Evolutionary conservation across 2,113 vertebrate genomes (phyloP).

Genomic region (Gavia stellata): DNA sequence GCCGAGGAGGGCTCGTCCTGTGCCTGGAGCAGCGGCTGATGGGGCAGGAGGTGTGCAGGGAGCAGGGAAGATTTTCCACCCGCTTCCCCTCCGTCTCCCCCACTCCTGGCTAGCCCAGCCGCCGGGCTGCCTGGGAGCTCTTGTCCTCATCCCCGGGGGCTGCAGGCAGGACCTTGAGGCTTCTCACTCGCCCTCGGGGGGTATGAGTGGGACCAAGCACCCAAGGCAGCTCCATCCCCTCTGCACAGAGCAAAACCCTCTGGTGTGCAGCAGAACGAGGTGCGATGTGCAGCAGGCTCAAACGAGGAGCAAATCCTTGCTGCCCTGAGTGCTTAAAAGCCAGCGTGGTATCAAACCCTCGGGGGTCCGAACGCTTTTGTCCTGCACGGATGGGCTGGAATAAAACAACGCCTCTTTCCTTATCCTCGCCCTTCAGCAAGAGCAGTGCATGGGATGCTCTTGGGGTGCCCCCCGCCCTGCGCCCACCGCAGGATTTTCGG

Average conservation of each 20-base stretch:
- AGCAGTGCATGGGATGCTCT: rapidly evolving
- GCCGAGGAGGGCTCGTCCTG: rapidly evolving
- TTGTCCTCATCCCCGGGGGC: background rate
- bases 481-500: background rate
- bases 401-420: background rate
- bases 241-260: background rate
- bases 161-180: background rate
- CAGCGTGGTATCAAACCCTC: background rate
- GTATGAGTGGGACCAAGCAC: background rate
- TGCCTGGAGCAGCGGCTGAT: background rate
- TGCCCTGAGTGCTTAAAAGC: background rate
- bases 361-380: background rate
- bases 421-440: rapidly evolving
- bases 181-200: background rate
- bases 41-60: background rate
- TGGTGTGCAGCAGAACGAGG: background rate
- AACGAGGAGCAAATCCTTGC: background rate
- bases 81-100: background rate
- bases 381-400: rapidly evolving
- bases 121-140: background rate
- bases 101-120: background rate
- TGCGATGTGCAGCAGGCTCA: background rate
- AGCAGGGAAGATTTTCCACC: background rate
- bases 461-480: background rate
- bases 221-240: background rate